These are phyloP conservation scores for Caenorhabditis macrosperma DNA, from an alignment of 2,888 invertebrate species.

Conservation along the genomic window DNA sequence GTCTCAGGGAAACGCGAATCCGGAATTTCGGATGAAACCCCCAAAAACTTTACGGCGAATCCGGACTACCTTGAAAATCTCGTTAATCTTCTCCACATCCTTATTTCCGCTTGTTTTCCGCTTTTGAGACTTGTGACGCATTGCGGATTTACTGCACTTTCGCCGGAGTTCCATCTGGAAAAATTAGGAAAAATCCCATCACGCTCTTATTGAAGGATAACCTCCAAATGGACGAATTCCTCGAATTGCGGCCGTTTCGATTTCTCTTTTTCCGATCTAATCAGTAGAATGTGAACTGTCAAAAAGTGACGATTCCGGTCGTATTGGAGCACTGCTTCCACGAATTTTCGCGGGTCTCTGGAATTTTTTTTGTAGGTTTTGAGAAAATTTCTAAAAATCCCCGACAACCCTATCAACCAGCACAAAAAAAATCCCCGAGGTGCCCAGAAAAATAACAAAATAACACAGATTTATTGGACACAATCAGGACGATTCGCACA, in stretches of 20 bases:
- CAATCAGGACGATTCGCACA: background rate
- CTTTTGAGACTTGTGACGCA: slow-evolving; percentile 55
- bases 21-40: background rate
- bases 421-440: slow-evolving; percentile 5
- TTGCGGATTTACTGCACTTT: slow-evolving; percentile 41
- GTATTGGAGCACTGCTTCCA: slow-evolving; percentile 47
- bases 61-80: slow-evolving; percentile 45
- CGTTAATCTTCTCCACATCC: slow-evolving; percentile 47
- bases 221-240: slow-evolving; percentile 52
- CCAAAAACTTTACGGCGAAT: too few relatives aligned
- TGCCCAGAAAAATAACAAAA: background rate
- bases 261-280: slow-evolving; percentile 41
- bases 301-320: slow-evolving; percentile 18
- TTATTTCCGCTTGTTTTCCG: background rate
- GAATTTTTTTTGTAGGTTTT: too few relatives aligned
- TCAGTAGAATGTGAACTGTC: slow-evolving; percentile 32
- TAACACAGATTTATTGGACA: background rate
- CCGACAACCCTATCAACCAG: background rate
- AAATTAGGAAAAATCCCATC: background rate
- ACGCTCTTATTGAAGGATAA: background rate
- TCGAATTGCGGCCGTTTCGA: slow-evolving; percentile 10
- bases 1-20: too few relatives aligned
- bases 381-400: too few relatives aligned
- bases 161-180: slow-evolving; percentile 54
- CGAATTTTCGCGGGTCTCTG: slow-evolving; percentile 48